Conservation (phyloP, 2,113 vertebrate species). For the Emydura subglobosa region DNA sequence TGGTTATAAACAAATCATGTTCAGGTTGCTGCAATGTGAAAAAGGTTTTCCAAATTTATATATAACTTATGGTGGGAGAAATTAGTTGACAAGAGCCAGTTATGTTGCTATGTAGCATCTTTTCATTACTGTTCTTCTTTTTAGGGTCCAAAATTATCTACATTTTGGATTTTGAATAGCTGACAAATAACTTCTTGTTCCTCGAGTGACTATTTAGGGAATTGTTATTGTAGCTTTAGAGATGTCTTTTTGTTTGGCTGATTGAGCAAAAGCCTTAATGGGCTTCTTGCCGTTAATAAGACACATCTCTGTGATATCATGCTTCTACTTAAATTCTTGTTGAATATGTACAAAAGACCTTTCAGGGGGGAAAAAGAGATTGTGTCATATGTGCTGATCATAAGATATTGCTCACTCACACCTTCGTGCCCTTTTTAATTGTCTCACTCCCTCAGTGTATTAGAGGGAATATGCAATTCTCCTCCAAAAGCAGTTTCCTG, state of each 20-base stretch:
- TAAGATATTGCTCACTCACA: background rate
- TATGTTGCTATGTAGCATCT: background rate
- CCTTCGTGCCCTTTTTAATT: background rate
- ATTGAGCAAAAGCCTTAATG: background rate
- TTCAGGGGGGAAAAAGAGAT: background rate
- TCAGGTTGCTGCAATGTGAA: accelerated
- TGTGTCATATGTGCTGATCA: background rate
- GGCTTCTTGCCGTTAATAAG: background rate
- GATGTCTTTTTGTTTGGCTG: background rate
- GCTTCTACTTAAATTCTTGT: background rate
- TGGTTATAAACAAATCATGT: background rate
- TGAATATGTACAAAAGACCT: background rate
- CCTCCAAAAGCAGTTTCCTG: background rate
- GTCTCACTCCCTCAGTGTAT: background rate
- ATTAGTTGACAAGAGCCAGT: background rate
- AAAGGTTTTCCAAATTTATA: background rate
- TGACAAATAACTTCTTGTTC: background rate
- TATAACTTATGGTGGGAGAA: background rate
- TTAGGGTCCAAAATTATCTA: background rate
- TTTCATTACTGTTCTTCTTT: background rate
- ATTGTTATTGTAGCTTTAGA: background rate
- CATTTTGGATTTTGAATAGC: background rate
- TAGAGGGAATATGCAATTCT: background rate
- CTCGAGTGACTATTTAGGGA: background rate
- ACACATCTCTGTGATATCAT: background rate